A percentile compares a stretch with the other conserved stretches of the same genome.
phyloP scores from a whole-genome alignment of 2,888 invertebrate genomes.

The Eupsilia transversa region DNA sequence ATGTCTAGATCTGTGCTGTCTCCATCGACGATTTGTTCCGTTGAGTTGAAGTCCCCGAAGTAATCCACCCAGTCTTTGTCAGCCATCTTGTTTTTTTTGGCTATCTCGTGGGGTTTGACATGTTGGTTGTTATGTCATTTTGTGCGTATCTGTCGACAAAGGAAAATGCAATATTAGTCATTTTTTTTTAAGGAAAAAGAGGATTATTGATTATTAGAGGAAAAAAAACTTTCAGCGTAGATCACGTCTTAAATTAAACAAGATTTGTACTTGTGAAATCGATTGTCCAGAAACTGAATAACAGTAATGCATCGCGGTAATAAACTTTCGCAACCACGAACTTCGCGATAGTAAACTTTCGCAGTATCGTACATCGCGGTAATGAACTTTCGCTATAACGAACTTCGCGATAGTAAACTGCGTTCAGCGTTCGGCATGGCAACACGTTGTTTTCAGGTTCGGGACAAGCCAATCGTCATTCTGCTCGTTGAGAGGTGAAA shows the following conservation, averaged over 20 bases:
- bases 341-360: no score
- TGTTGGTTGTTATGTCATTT: constrained; percentile 44
- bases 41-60: constrained; percentile 74
- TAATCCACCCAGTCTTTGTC: constrained; percentile 82
- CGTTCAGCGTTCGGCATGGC: no score
- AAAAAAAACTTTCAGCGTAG: neutral
- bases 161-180: constrained; percentile 19
- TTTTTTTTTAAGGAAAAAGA: neutral
- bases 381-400: no score
- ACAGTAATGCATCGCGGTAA: no score
- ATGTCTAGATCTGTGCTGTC: constrained; percentile 67
- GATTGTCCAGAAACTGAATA: no score
- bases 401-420: no score
- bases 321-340: no score
- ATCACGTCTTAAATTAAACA: neutral
- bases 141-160: constrained; percentile 58
- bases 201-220: neutral
- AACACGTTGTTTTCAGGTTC: no score
- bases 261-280: neutral
- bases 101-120: constrained; percentile 51
- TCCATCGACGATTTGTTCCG: constrained; percentile 50
- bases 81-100: constrained; percentile 77
- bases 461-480: no score
- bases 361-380: no score
- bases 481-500: no score